phyloP scores from a whole-genome alignment of 1,140 invertebrate genomes.

The Heliothis virescens region DNA sequence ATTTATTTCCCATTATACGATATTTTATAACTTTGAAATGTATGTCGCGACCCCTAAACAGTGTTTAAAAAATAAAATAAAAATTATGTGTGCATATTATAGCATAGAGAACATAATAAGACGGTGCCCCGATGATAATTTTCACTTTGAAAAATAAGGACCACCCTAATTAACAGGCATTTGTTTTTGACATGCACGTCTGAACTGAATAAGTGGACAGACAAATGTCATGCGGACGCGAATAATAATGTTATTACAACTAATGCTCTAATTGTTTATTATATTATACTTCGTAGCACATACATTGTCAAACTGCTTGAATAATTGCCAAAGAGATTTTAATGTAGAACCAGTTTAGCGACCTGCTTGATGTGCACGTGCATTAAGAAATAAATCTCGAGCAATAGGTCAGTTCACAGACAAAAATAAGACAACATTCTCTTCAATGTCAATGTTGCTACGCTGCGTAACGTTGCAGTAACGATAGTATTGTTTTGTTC shows the following conservation, averaged over 20 bases:
- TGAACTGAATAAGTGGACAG: neutral
- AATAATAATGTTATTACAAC: neutral
- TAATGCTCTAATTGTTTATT: neutral
- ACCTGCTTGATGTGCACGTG: neutral
- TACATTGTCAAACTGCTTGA: neutral
- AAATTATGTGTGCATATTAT: too few species aligned
- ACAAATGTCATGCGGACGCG: neutral
- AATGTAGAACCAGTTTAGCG: neutral
- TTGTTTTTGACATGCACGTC: conserved; percentile 40
- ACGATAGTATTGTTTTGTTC: neutral
- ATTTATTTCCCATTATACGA: too few species aligned
- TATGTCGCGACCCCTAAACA: too few species aligned
- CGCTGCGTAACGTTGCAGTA: neutral
- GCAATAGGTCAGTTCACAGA: conserved; percentile 7
- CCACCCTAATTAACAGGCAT: too few species aligned
- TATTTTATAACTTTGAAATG: too few species aligned
- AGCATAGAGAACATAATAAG: too few species aligned
- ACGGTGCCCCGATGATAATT: too few species aligned
- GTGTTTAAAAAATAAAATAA: too few species aligned
- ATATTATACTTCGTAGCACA: neutral
- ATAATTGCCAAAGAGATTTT: neutral
- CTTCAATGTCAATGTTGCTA: conserved; percentile 12
- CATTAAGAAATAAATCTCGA: neutral
- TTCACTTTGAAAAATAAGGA: too few species aligned
- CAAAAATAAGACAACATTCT: neutral